phyloP scores from a whole-genome alignment of 2,113 vertebrate species.

The Australoheros scitulus region DNA sequence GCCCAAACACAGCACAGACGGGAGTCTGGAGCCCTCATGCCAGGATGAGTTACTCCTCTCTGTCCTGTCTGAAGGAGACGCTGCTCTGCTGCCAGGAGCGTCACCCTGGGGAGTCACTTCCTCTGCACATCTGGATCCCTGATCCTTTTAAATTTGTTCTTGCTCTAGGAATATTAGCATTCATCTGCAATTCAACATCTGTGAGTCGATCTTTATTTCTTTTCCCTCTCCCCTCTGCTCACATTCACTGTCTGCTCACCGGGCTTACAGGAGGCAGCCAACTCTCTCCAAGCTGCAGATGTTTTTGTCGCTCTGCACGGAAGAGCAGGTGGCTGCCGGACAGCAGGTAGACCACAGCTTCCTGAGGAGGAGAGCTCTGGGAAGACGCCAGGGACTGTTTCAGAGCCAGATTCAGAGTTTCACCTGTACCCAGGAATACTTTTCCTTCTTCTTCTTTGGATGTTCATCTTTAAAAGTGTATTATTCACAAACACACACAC shows the following conservation, averaged over 20 bases:
- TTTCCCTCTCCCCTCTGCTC: background rate
- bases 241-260: conserved; percentile 48
- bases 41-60: conserved; percentile 60
- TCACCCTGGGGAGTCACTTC: conserved; percentile 60
- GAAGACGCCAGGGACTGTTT: conserved; percentile 18
- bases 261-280: conserved; percentile 44
- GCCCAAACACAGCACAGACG: conserved; percentile 16
- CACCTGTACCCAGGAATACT: background rate
- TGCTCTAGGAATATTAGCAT: conserved; percentile 38
- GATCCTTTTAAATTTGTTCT: conserved; percentile 9
- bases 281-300: conserved; percentile 53
- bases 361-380: conserved; percentile 22
- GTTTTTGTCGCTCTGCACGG: conserved; percentile 47
- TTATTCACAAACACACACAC: no score
- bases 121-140: conserved; percentile 69
- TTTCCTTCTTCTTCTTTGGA: conserved; percentile 2
- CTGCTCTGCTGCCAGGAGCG: conserved; percentile 50
- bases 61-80: conserved; percentile 46
- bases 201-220: conserved; percentile 35
- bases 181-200: conserved; percentile 54
- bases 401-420: background rate
- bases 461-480: background rate
- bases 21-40: conserved; percentile 22
- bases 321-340: conserved; percentile 62
- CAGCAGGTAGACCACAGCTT: conserved; percentile 34